Conservation (phyloP, 2,113 vertebrate species). For the Apteryx owenii region DNA sequence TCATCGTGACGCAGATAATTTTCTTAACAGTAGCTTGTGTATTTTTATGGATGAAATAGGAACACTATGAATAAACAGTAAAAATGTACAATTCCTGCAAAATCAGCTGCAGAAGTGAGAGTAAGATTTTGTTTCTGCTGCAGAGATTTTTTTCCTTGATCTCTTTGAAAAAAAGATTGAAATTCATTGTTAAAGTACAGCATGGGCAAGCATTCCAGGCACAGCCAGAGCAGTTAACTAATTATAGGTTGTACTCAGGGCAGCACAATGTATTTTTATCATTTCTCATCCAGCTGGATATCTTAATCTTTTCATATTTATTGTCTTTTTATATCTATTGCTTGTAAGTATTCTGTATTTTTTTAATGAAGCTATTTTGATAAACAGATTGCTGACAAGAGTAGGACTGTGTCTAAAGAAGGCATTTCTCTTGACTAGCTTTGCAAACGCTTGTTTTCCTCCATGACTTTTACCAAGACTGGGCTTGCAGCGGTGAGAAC, state of each 20-base stretch:
- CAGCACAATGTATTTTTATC: background rate
- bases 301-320: background rate
- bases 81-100: slow-evolving; percentile 18
- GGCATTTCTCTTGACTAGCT: background rate
- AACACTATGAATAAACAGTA: slow-evolving; percentile 5
- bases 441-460: background rate
- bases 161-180: background rate
- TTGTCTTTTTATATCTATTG: background rate
- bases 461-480: background rate
- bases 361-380: slow-evolving; percentile 3
- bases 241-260: background rate
- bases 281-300: background rate
- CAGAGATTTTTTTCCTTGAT: background rate
- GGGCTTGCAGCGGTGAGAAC: background rate
- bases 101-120: background rate
- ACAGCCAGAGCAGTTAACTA: background rate
- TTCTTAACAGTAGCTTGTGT: slow-evolving; percentile 3
- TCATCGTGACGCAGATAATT: background rate
- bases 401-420: background rate
- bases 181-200: background rate
- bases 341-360: background rate
- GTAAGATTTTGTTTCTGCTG: background rate
- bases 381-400: background rate
- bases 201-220: background rate
- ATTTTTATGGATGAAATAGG: slow-evolving; percentile 19